Conservation (phyloP, 2,797 vertebrate species). For the Yasuhikotakia modesta region DNA sequence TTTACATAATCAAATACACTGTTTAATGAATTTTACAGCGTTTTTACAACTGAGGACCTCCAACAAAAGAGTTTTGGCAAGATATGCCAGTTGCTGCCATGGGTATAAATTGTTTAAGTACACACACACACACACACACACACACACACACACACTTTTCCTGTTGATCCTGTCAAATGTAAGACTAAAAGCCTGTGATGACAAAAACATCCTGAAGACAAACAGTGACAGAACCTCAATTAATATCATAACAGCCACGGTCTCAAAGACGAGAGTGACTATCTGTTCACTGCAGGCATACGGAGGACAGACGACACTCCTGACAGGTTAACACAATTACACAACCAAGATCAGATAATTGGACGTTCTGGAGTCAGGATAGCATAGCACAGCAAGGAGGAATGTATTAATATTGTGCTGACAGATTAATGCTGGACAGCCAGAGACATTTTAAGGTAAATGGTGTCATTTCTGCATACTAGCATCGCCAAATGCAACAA, state of each 20-base stretch:
- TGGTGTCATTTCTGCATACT: neutral
- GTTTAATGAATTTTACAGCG: too few relatives aligned
- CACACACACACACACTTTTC: conserved; percentile 8
- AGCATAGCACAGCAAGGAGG: conserved; percentile 10
- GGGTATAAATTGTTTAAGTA: too few relatives aligned
- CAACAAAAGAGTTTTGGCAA: too few relatives aligned
- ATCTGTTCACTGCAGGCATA: conserved; percentile 66
- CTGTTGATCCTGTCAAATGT: neutral
- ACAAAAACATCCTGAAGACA: conserved; percentile 55
- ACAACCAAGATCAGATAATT: conserved; percentile 56
- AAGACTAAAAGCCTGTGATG: conserved; percentile 54
- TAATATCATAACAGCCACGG: conserved; percentile 69
- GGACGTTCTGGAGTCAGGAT: conserved; percentile 47
- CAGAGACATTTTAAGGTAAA: neutral
- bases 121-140: neutral
- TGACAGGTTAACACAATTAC: conserved; percentile 63
- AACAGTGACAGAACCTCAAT: conserved; percentile 73
- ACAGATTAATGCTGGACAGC: neutral
- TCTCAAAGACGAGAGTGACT: conserved; percentile 67
- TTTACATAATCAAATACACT: too few relatives aligned
- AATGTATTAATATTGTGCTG: neutral
- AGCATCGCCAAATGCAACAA: too few relatives aligned
- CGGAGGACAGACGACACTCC: conserved; percentile 57
- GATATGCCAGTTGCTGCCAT: too few relatives aligned
- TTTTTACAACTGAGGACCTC: too few relatives aligned